A percentile compares a stretch with the other conserved stretches of the same genome.
Evolutionary conservation across 2,888 invertebrate genomes (phyloP).

Genomic region (Drosophila niveifrons): DNA sequence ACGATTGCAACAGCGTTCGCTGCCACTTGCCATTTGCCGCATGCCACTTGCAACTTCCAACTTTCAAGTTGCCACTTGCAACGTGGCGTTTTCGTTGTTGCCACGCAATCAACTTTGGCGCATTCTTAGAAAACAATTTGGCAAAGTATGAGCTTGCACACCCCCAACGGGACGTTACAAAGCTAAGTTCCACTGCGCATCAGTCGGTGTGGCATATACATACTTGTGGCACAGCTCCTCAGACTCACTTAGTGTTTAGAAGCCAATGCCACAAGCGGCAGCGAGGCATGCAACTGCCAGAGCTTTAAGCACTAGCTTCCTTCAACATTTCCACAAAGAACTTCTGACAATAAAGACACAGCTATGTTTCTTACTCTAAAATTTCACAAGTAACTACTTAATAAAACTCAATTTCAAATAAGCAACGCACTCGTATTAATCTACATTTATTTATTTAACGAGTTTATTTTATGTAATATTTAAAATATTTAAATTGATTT

Average conservation of each 20-base stretch:
- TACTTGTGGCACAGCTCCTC: background rate
- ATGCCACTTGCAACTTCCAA: slow-evolving; percentile 1
- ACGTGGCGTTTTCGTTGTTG: slow-evolving; percentile 30
- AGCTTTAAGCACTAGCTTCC: background rate
- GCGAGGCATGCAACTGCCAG: background rate
- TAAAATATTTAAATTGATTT: too few species aligned
- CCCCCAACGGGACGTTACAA: background rate
- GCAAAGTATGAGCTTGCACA: slow-evolving; percentile 28
- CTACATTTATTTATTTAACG: too few species aligned
- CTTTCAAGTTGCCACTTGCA: slow-evolving; percentile 12
- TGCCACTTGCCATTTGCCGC: background rate
- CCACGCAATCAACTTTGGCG: slow-evolving; percentile 41
- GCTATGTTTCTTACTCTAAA: too few species aligned
- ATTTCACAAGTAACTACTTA: too few species aligned
- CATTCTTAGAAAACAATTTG: slow-evolving; percentile 62
- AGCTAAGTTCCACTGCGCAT: background rate
- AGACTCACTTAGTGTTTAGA: background rate
- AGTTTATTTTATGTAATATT: too few species aligned
- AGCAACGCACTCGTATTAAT: too few species aligned
- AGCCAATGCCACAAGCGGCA: slow-evolving; percentile 4
- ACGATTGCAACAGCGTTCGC: slow-evolving; percentile 23
- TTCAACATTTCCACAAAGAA: background rate
- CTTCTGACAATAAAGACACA: background rate
- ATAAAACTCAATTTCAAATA: too few species aligned
- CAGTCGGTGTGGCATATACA: slow-evolving; percentile 13